Base-by-base conservation (phyloP, 2,797 vertebrate genomes). In the Mustela erminea region DNA sequence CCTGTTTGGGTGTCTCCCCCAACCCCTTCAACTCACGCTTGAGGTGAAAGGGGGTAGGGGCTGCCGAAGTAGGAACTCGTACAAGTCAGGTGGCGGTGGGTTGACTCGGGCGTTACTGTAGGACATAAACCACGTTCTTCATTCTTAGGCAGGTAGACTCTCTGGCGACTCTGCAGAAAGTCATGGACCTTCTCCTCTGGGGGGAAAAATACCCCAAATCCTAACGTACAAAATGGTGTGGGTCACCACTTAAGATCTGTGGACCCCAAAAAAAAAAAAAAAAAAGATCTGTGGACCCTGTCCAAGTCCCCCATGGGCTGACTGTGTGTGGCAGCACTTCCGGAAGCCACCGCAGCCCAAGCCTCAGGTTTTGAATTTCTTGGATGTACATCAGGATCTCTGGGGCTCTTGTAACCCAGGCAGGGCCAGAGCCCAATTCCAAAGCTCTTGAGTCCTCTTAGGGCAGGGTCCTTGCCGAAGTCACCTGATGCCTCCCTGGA, bases 231-330 rank as follows among this genome's bases (percentile, higher is more conserved):
- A 10, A 25, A 3, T 12, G 6, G 77, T 0, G 32, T 27, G 23
- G 43, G 70, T 15, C 23, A 23, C 20, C 14, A 7, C 23, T 32
- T 49, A 70, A 41, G 68, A 3, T 38, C 27, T 14, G 0, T 0
- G 56, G 41, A 7, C 18, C 5, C 23, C n/a, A n/a, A n/a, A n/a
- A n/a, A n/a, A n/a, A n/a, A n/a, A n/a, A n/a, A n/a, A n/a, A n/a
- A n/a, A n/a, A n/a, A 70, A 41, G 68, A 3, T 38, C 27, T 14
- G 0, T 0, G 56, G 41, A 7, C 18, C 5, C 23, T 70, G 14
- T 38, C 20, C 0, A 0, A 1, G 58, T 3, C 41, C 54, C 49
- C 29, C 2, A 0, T 0, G n/a, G 72, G 41, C 29, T 35, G 32
- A 27, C 23, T 35, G n/a, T 0, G 18, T 0, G 1, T 1, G 62